A percentile compares a stretch with the other conserved stretches of the same genome.
These are phyloP conservation scores for Scomber colias DNA, from an alignment of 2,113 vertebrate genomes.

Conservation along the genomic window DNA sequence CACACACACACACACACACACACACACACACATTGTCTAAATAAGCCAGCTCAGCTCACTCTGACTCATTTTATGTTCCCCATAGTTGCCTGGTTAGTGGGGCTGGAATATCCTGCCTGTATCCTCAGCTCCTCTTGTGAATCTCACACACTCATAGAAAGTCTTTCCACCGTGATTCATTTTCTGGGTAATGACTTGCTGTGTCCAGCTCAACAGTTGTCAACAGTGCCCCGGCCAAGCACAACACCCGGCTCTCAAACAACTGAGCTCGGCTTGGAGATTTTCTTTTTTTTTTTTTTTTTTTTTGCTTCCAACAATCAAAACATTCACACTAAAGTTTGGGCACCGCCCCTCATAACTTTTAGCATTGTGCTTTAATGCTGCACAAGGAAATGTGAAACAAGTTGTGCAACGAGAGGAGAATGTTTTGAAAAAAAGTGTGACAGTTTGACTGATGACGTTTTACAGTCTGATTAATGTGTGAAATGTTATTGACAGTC, in stretches of 20 bases:
- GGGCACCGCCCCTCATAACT: neutral
- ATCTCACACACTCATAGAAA: conserved; percentile 69
- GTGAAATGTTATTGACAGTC: conserved; percentile 22
- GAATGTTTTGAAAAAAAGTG: neutral
- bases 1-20: conserved; percentile 53
- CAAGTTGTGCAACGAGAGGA: neutral
- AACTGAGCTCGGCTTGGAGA: conserved; percentile 35
- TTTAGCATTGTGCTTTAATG: neutral
- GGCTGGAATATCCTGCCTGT: conserved; percentile 74
- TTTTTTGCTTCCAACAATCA: conserved; percentile 29
- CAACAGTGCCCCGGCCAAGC: conserved; percentile 64
- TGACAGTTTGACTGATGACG: conserved; percentile 5
- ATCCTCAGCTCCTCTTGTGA: conserved; percentile 55
- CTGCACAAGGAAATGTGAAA: conserved; percentile 28
- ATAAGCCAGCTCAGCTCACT: conserved; percentile 73
- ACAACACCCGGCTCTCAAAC: conserved; percentile 60
- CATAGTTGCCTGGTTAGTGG: conserved; percentile 68
- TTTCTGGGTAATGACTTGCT: conserved; percentile 65
- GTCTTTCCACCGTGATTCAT: conserved; percentile 79
- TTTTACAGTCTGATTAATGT: conserved; percentile 34
- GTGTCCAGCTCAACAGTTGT: conserved; percentile 72
- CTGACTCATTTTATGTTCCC: conserved; percentile 78
- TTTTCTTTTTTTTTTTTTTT: neutral
- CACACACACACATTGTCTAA: conserved; percentile 73
- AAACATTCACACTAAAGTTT: conserved; percentile 41